Evolutionary conservation across 2,797 vertebrate species (phyloP), one percentile per base, ranked within the genome.

Genomic region (Petrocephalus sullivani): DNA sequence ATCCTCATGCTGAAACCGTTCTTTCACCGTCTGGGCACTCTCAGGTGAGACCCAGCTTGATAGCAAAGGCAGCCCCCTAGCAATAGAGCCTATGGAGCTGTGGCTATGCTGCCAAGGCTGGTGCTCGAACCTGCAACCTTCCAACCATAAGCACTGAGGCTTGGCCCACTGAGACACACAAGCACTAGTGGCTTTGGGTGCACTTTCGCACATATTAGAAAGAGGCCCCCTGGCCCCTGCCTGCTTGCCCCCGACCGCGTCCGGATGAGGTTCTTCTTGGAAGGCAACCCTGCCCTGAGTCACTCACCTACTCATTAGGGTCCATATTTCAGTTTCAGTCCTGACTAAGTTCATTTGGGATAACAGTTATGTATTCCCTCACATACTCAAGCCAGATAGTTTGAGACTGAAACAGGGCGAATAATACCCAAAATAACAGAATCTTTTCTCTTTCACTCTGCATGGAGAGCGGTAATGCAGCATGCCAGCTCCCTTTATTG

Each of bases 321-420:
- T 46, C 41, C 41, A 46, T 46, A 2, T 46, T 46, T 46, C 23
- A 89, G 89, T 89, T 88, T 53, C 90, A 91, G 90, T 51, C 88
- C 75, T 57, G 90, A 91, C 90, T 86, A 87, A 93, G 64, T 89
- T 89, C 92, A 89, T 87, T 37, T 28, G 91, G 92, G 90, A 92
- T 91, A 93, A 90, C 90, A 90, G 88, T 85, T 56, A 85, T 87
- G 82, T n/a, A 16, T 84, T 12, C 33, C 4, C 58, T 91, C 84
- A 87, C 90, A 91, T 93, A 89, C 90, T 89, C 56, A n/a, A 53
- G 1, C 51, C 90, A 92, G 90, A 91, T 93, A 86, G 86, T 51
- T 41, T 46, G 58, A 85, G 33, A 64, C 58, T 37, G 51, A n/a
- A 19, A n/a, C 75, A 19, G 75, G 33, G 7, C 46, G 46, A 81